phyloP scores from a whole-genome alignment of 2,888 invertebrate genomes.

The Pinctada fucata region DNA sequence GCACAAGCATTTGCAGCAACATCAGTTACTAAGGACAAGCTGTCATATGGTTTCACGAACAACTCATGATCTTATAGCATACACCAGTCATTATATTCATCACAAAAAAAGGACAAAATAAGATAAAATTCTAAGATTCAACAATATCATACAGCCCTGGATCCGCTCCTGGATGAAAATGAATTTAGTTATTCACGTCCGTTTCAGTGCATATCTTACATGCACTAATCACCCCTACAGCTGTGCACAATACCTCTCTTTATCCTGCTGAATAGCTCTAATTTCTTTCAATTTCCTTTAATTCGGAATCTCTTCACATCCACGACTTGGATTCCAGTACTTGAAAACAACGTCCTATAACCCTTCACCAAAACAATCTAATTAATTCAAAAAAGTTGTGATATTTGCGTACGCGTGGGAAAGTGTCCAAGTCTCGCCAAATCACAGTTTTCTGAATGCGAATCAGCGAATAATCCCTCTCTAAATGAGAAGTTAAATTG shows the following conservation, averaged over 20 bases:
- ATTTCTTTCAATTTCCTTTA: not conserved
- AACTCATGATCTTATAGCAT: too few species aligned
- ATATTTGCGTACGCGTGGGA: not conserved
- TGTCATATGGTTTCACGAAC: too few species aligned
- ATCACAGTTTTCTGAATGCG: not conserved
- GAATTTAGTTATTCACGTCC: not conserved
- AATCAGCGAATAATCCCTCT: not conserved
- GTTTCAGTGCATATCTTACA: not conserved
- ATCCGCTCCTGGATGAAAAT: not conserved
- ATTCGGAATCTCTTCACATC: not conserved
- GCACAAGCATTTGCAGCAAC: too few species aligned
- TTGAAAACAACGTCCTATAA: slow-evolving; percentile 3
- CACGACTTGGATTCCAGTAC: not conserved
- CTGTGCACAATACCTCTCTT: not conserved
- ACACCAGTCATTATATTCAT: too few species aligned
- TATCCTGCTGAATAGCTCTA: not conserved
- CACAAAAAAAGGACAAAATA: too few species aligned
- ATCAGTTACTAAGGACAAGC: too few species aligned
- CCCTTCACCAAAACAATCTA: not conserved
- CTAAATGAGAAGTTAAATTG: not conserved
- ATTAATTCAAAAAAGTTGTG: not conserved
- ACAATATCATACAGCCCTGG: not conserved
- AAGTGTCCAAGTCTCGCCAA: not conserved
- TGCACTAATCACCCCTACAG: not conserved
- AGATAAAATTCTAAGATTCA: too few species aligned